phyloP scores from a whole-genome alignment of 1,140 invertebrate species.

The Eubasilissa regina region DNA sequence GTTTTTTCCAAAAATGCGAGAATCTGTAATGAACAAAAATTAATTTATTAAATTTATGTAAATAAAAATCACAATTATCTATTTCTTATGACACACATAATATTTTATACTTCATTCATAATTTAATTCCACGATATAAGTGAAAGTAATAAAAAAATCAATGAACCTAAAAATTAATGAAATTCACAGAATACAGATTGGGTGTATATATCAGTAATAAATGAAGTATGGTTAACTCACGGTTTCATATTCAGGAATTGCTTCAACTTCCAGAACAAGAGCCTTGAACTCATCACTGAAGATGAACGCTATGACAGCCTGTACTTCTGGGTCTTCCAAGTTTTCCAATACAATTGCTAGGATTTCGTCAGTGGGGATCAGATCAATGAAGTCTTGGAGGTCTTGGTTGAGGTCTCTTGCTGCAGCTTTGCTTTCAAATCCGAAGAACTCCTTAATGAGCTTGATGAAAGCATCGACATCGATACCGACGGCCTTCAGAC shows the following conservation, averaged over 20 bases:
- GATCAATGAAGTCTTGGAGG: neutral
- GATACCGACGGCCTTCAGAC: slow-evolving; percentile 20
- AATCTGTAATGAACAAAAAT: slow-evolving; percentile 4
- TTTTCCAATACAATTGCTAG: neutral
- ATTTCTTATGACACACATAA: too few species aligned
- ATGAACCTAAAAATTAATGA: too few species aligned
- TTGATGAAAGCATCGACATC: slow-evolving; percentile 14
- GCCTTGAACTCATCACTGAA: neutral
- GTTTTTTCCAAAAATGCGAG: slow-evolving; percentile 20
- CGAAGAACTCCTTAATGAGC: slow-evolving; percentile 25
- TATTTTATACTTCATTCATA: too few species aligned
- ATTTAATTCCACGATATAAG: too few species aligned
- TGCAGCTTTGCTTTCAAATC: neutral
- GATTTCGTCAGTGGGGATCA: neutral
- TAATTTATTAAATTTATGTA: neutral
- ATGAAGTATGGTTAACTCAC: too few species aligned
- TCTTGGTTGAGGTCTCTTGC: neutral
- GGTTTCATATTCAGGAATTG: too few species aligned
- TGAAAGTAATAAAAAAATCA: too few species aligned
- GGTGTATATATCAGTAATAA: too few species aligned
- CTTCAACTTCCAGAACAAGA: too few species aligned
- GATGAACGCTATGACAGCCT: neutral
- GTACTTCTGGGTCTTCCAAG: neutral
- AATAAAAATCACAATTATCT: neutral
- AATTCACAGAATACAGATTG: too few species aligned